Evolutionary conservation across 2,888 invertebrate species (phyloP).

Genomic region (Meloe dianella): DNA sequence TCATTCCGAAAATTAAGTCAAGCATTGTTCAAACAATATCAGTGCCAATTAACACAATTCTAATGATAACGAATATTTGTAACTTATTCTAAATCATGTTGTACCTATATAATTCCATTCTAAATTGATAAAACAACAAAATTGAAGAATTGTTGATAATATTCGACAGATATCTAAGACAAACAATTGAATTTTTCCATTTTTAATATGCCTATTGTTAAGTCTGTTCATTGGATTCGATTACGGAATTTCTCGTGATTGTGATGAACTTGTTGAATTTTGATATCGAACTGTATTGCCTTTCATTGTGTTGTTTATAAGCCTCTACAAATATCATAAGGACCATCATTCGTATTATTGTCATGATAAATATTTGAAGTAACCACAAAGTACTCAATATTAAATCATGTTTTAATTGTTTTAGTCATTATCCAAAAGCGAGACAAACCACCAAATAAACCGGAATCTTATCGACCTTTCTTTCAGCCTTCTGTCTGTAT

Average conservation of each 20-base stretch:
- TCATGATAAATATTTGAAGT: no score
- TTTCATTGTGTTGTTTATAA: constrained; percentile 59
- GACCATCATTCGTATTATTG: constrained; percentile 63
- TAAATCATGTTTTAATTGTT: no score
- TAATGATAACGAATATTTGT: constrained; percentile 14
- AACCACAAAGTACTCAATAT: no score
- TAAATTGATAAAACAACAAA: no score
- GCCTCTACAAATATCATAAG: constrained; percentile 65
- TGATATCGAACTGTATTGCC: constrained; percentile 63
- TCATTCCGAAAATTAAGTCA: constrained; percentile 19
- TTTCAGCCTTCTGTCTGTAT: no score
- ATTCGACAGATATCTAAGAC: constrained; percentile 66
- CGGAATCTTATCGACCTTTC: no score
- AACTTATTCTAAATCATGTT: constrained; percentile 19
- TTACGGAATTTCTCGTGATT: constrained; percentile 62
- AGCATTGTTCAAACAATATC: constrained; percentile 3
- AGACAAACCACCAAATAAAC: no score
- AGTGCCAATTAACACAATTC: constrained; percentile 14
- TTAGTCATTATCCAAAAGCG: no score
- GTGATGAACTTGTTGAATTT: constrained; percentile 52
- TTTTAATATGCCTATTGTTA: no score
- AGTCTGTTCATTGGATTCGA: constrained; percentile 64
- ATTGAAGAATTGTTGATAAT: constrained; percentile 22
- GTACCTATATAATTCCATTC: constrained; percentile 18
- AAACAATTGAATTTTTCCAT: constrained; percentile 59